Percentiles rank a stretch among this genome's conserved stretches.
Evolutionary conservation across 2,113 vertebrate species (phyloP).

Genomic region (Psilopsiagon aymara): DNA sequence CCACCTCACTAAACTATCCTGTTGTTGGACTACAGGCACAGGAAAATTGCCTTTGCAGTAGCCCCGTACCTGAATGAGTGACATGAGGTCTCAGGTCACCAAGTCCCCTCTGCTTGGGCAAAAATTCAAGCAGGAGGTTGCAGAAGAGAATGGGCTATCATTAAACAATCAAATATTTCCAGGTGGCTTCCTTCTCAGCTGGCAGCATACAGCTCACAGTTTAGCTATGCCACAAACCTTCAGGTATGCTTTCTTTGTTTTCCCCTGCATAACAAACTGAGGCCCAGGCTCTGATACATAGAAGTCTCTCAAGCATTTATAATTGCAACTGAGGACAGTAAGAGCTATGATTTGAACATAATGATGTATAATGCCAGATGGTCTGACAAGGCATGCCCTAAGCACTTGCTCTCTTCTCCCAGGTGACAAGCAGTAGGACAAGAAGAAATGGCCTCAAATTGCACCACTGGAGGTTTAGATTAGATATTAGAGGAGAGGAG

Average conservation of each 20-base stretch:
- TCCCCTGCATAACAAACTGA: not conserved
- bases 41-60: not conserved
- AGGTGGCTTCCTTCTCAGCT: conserved; percentile 19
- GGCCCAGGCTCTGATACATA: not conserved
- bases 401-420: not conserved
- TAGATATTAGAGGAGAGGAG: not conserved
- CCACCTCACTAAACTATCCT: not conserved
- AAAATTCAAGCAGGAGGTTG: conserved; percentile 35
- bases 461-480: not conserved
- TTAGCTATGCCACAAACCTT: not conserved
- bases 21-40: not conserved
- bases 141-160: conserved; percentile 32
- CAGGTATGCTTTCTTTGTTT: not conserved
- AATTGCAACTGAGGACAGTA: not conserved
- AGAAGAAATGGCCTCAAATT: not conserved
- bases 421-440: not conserved
- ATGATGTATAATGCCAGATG: not conserved
- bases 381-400: not conserved
- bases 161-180: conserved; percentile 34
- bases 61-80: not conserved
- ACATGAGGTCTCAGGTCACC: not conserved
- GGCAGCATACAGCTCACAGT: conserved; percentile 2
- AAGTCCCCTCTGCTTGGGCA: conserved; percentile 9
- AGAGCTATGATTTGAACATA: not conserved
- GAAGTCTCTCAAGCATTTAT: not conserved